phyloP scores from a whole-genome alignment of 2,888 invertebrate genomes.

The Nasonovia ribisnigri region DNA sequence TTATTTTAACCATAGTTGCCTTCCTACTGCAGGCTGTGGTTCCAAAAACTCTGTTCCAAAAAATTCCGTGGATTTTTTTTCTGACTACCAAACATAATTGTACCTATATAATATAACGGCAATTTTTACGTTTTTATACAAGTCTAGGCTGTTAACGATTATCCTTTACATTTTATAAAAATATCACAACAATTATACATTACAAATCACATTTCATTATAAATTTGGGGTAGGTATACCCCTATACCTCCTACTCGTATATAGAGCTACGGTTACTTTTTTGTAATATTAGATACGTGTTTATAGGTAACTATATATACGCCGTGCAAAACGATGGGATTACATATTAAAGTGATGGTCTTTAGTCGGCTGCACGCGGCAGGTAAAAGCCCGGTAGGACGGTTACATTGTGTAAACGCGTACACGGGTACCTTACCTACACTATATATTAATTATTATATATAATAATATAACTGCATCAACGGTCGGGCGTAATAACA shows the following conservation, averaged over 20 bases:
- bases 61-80: too few relatives aligned
- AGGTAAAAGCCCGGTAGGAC: constrained; percentile 19
- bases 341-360: background rate
- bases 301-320: background rate
- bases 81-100: background rate
- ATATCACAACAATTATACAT: background rate
- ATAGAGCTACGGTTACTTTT: background rate
- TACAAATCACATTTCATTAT: background rate
- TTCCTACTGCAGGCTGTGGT: too few relatives aligned
- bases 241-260: background rate
- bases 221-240: background rate
- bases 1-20: too few relatives aligned
- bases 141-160: background rate
- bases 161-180: background rate
- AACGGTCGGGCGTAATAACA: background rate
- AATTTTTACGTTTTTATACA: background rate
- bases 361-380: background rate
- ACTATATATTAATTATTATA: background rate
- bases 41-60: too few relatives aligned
- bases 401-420: background rate
- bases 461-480: background rate
- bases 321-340: background rate
- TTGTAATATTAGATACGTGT: background rate
- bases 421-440: background rate
- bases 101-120: background rate